Evolutionary conservation across 2,888 invertebrate species (phyloP).

Genomic region (Elegia similella): DNA sequence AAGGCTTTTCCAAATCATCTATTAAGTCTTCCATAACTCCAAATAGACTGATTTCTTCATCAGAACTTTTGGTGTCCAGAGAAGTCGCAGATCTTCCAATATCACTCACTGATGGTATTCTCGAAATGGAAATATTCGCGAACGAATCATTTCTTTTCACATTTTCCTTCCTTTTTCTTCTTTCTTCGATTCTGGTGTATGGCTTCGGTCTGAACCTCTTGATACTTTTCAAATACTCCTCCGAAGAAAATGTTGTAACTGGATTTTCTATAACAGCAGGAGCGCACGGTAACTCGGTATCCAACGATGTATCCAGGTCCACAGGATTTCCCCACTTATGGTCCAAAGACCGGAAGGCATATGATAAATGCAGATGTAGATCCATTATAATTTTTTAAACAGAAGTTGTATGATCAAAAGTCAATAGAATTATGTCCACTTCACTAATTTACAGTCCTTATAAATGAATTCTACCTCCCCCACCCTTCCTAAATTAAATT

Average conservation of each 20-base stretch:
- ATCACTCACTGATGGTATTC: conserved; percentile 34
- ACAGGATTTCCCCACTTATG: conserved; percentile 55
- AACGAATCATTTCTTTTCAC: conserved; percentile 43
- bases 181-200: conserved; percentile 34
- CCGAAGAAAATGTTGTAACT: conserved; percentile 53
- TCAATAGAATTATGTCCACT: neutral
- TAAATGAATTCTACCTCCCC: neutral
- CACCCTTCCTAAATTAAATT: neutral
- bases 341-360: conserved; percentile 53
- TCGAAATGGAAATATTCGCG: conserved; percentile 44
- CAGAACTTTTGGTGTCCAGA: conserved; percentile 11
- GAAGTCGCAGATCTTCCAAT: conserved; percentile 25
- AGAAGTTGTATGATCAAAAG: conserved; percentile 25
- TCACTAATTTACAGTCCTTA: neutral
- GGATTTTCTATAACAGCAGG: conserved; percentile 46
- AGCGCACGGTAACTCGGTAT: conserved; percentile 32
- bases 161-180: conserved; percentile 26
- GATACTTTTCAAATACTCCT: conserved; percentile 44
- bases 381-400: conserved; percentile 36
- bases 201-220: conserved; percentile 36
- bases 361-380: conserved; percentile 54
- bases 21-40: conserved; percentile 22
- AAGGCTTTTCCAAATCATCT: conserved; percentile 20
- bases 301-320: conserved; percentile 44
- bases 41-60: neutral